These are phyloP conservation scores for Melopsittacus undulatus DNA, from an alignment of 2,797 vertebrate genomes.

Conservation along the genomic window DNA sequence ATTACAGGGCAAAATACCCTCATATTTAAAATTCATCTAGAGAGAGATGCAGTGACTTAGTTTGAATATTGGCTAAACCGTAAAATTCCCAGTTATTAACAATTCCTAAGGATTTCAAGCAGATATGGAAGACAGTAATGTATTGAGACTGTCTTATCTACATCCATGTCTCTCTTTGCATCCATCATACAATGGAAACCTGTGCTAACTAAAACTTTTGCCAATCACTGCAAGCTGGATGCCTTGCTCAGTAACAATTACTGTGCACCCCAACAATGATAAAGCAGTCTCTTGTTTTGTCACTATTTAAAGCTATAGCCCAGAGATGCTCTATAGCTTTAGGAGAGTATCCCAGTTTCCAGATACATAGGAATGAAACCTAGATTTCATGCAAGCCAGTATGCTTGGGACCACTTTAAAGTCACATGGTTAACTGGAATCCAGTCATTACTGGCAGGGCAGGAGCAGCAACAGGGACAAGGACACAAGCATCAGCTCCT, in stretches of 20 bases:
- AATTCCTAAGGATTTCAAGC: not conserved
- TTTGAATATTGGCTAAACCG: not conserved
- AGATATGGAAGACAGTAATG: not conserved
- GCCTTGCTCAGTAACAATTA: not conserved
- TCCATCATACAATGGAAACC: not conserved
- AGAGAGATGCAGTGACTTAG: not conserved
- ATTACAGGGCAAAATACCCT: not conserved
- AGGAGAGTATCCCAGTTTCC: not conserved
- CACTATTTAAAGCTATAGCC: not conserved
- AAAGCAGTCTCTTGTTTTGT: not conserved
- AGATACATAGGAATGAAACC: not conserved
- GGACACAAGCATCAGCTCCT: not conserved
- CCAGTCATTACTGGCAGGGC: not conserved
- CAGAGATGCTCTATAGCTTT: not conserved
- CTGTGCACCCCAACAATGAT: rapidly evolving
- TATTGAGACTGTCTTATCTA: not conserved
- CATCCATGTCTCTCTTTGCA: not conserved
- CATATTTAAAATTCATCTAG: not conserved
- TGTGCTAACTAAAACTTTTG: not conserved
- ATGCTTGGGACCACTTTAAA: not conserved
- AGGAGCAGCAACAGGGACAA: not conserved
- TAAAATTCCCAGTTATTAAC: not conserved
- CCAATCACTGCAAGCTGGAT: not conserved
- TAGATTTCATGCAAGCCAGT: not conserved
- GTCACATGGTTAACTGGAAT: not conserved